These are phyloP conservation scores for Diuraphis noxia DNA, from an alignment of 1,140 invertebrate genomes.

Conservation along the genomic window DNA sequence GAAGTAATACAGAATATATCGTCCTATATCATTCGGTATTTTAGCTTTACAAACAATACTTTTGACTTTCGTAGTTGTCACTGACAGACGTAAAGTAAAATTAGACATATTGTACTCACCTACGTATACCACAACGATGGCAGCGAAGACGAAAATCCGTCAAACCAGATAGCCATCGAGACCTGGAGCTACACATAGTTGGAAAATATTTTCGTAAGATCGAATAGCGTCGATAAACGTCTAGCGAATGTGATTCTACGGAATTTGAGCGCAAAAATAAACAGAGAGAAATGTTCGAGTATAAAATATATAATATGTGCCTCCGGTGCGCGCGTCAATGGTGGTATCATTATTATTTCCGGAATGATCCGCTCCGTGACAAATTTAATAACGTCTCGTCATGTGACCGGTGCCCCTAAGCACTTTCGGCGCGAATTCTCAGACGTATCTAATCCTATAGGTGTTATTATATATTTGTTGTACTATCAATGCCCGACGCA, in stretches of 20 bases:
- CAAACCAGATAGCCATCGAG: not conserved
- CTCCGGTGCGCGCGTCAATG: not conserved
- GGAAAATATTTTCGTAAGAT: not conserved
- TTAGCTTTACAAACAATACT: not conserved
- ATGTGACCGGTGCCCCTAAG: not conserved
- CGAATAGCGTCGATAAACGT: not conserved
- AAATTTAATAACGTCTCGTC: conserved; percentile 31
- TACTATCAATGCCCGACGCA: not conserved
- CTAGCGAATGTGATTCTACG: not conserved
- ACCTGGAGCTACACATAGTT: not conserved
- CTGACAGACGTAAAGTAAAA: too few relatives aligned
- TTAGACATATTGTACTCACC: too few relatives aligned
- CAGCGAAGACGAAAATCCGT: not conserved
- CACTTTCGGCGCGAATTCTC: not conserved
- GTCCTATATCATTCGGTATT: too few relatives aligned
- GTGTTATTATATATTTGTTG: not conserved
- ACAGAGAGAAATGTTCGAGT: not conserved
- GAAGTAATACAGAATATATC: too few relatives aligned
- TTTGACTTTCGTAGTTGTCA: too few relatives aligned
- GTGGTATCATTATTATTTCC: not conserved
- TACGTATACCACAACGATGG: not conserved
- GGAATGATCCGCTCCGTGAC: not conserved
- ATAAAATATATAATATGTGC: not conserved
- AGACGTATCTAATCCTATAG: not conserved
- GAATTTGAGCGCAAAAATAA: not conserved